These are phyloP conservation scores for Heliconius melpomene DNA, from an alignment of 1,140 invertebrate genomes.

Conservation along the genomic window DNA sequence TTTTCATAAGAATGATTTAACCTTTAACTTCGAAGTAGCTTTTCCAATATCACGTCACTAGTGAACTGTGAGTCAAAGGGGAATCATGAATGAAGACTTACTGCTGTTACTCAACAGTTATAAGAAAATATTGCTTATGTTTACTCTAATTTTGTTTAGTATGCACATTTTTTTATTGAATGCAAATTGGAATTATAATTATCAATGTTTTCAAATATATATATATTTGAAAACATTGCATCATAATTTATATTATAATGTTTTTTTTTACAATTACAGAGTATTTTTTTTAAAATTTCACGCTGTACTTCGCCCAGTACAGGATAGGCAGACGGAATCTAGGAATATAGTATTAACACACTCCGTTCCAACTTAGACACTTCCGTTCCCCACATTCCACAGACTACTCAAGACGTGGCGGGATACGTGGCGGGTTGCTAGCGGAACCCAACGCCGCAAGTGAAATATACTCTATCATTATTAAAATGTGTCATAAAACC, in stretches of 20 bases:
- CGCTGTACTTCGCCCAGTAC: too few relatives aligned
- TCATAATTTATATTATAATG: too few relatives aligned
- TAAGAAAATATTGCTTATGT: slow-evolving; percentile 41
- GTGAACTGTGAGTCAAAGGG: slow-evolving; percentile 32
- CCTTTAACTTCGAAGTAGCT: slow-evolving; percentile 25
- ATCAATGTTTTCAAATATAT: too few relatives aligned
- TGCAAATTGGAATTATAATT: neutral
- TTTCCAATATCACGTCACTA: slow-evolving; percentile 37
- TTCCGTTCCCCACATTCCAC: too few relatives aligned
- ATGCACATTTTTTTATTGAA: neutral
- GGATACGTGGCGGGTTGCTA: too few relatives aligned
- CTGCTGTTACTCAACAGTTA: slow-evolving; percentile 40
- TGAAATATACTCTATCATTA: neutral
- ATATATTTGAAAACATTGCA: neutral
- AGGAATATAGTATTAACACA: too few relatives aligned
- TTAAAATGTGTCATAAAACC: neutral
- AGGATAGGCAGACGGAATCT: too few relatives aligned
- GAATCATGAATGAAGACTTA: slow-evolving; percentile 41
- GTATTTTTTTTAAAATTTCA: too few relatives aligned
- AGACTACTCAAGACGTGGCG: too few relatives aligned
- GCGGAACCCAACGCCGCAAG: too few relatives aligned
- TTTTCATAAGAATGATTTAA: slow-evolving; percentile 37
- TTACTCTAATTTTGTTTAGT: neutral
- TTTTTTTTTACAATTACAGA: too few relatives aligned
- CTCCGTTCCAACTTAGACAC: too few relatives aligned